These are phyloP conservation scores for Sinelater perroti DNA, from an alignment of 2,888 invertebrate species.

Conservation along the genomic window DNA sequence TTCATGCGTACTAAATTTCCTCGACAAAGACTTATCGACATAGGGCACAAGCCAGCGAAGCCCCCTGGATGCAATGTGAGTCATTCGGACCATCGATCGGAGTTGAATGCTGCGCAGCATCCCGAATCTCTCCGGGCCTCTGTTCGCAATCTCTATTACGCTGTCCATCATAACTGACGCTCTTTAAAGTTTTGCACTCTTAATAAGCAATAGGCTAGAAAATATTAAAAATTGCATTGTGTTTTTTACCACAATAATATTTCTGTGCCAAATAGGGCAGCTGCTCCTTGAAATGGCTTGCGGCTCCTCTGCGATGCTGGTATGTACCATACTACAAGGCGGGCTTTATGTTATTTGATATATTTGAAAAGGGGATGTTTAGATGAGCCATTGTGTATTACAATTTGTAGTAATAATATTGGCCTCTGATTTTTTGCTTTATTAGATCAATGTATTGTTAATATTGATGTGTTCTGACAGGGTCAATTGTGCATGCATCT, in stretches of 20 bases:
- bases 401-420: not conserved
- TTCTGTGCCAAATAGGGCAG: not conserved
- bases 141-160: conserved; percentile 47
- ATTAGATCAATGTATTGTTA: conserved; percentile 33
- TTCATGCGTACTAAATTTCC: too few species aligned
- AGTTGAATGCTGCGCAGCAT: conserved; percentile 26
- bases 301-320: conserved; percentile 4
- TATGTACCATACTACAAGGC: too few species aligned
- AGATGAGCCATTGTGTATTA: too few species aligned
- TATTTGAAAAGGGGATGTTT: too few species aligned
- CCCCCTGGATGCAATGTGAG: conserved; percentile 20
- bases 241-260: conserved; percentile 20
- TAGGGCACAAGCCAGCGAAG: not conserved
- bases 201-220: conserved; percentile 7
- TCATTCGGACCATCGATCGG: conserved; percentile 48
- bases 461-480: conserved; percentile 46
- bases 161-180: conserved; percentile 51
- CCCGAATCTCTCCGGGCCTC: conserved; percentile 41
- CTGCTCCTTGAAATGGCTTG: conserved; percentile 6
- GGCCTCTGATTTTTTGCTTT: conserved; percentile 21
- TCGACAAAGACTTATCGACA: too few species aligned
- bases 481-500: conserved; percentile 29
- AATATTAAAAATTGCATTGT: conserved; percentile 4
- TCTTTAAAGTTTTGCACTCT: conserved; percentile 22
- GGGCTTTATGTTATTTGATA: too few species aligned